A percentile compares a stretch with the other conserved stretches of the same genome.
phyloP scores from a whole-genome alignment of 2,888 invertebrate species.

The Brenthis ino region DNA sequence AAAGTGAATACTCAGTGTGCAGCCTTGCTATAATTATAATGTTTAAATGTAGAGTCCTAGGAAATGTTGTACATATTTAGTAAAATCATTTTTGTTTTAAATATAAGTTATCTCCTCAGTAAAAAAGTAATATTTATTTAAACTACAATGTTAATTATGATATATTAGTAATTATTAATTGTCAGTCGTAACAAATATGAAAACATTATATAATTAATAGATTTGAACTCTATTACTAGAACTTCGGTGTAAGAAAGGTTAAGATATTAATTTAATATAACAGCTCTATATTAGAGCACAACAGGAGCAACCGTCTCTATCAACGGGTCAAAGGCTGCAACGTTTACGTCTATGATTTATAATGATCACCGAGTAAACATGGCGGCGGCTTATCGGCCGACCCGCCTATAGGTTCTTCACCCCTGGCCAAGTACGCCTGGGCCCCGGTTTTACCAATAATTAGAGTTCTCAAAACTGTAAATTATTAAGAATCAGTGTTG shows the following conservation, averaged over 20 bases:
- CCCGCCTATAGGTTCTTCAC: constrained; percentile 64
- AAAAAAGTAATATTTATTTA: too few species aligned
- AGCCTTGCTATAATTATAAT: not conserved
- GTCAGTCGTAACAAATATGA: too few species aligned
- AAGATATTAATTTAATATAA: constrained; percentile 10
- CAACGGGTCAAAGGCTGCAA: constrained; percentile 66
- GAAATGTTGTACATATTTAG: not conserved
- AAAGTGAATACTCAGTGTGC: constrained; percentile 23
- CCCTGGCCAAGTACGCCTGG: constrained; percentile 52
- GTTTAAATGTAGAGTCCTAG: not conserved
- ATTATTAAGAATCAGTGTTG: not conserved
- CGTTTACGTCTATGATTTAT: constrained; percentile 69
- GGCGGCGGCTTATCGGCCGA: constrained; percentile 64
- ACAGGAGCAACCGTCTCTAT: constrained; percentile 45
- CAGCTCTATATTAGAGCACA: constrained; percentile 26
- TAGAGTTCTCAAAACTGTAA: constrained; percentile 12
- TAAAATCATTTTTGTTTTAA: not conserved
- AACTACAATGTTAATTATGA: too few species aligned
- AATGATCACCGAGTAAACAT: constrained; percentile 67
- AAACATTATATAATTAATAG: too few species aligned
- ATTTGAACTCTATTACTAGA: constrained; percentile 3
- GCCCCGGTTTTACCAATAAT: constrained; percentile 31
- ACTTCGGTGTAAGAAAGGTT: not conserved
- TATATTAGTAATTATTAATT: too few species aligned
- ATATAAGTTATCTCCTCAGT: too few species aligned